Base-by-base conservation (phyloP, 2,797 vertebrate genomes). In the Anguilla anguilla region DNA sequence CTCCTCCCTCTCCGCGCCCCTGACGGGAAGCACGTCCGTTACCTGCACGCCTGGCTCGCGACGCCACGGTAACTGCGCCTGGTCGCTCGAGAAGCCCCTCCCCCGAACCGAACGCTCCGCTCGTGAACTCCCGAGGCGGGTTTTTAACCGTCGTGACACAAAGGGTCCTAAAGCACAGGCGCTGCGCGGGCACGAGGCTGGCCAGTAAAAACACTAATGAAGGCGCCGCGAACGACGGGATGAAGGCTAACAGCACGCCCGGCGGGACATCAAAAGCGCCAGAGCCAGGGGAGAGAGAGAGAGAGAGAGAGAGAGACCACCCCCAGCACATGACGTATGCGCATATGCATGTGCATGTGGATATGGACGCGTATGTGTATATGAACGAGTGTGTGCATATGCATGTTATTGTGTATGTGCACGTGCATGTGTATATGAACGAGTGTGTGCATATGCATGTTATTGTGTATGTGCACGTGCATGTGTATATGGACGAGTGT, bases 111-210 rank as follows among this genome's bases (percentile, higher is more conserved):
- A 87, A 90, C 91, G 83, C 46, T 46, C 88, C 89, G 86, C 88
- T 88, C 64, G 51, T 88, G 43, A 91, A 93, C 91, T 59, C 86
- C 86, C 91, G 53, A 79, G 90, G 90, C 90, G 93, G 92, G 93
- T 92, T 88, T 93, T 88, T 90, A 89, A 87, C 89, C 83, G 91
- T 93, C 91, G 90, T 90, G 91, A 93, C 91, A 90, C 82, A 90
- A 93, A 92, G 91, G 86, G 89, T 86, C 90, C 89, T 90, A 79
- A 77, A 74, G 39, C 9, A 84, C 81, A 22, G 5, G 46, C 83
- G 89, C 86, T 84, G 87, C 86, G 88, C 77, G 89, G 92, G 94
- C 92, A 93, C 61, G 91, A 90, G 93, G 89, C 90, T 92, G 92
- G 87, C 85, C 67, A 46, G 3, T 31, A 35, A 74, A 93, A 88